Evolutionary conservation across 2,797 vertebrate genomes (phyloP), one percentile per base, ranked within the genome.

Genomic region (Brotula barbata): DNA sequence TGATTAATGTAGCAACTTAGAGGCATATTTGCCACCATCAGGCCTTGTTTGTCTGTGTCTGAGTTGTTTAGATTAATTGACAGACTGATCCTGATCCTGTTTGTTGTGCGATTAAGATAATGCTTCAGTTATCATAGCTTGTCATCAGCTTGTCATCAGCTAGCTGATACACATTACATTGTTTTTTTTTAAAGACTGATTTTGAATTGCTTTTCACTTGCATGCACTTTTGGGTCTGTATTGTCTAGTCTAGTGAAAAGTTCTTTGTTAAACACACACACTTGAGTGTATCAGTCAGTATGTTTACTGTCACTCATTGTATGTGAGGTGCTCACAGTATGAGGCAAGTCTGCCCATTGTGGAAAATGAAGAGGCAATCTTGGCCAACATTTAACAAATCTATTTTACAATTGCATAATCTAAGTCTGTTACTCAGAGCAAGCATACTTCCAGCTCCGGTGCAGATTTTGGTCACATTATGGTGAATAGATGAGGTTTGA

Each of bases 1-100:
- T 73, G 58, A 53, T 47, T 49, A 49, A 50, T 46, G 58, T 40
- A 58, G n/a, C 37, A 44, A 43, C 48, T 63, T 22, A 20, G 34
- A 54, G 57, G 57, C 41, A 21, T 31, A 22, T 36, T 43, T 42
- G 36, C 42, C 51, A 44, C 48, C 53, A 21, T 49, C 47, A 61
- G 49, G 51, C 16, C 6, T 10, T 15, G 31, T 31, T 25, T 51
- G 47, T 58, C 47, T 23, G 47, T 40, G 33, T 40, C 40, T 41
- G 21, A 61, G 51, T 41, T 16, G 19, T 16, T 55, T 15, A 6
- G 16, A 62, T 52, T 41, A 43, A 48, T 67, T 19, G 54, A n/a
- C 48, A 9, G 12, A 15, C 36, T 19, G 45, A 46, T 50, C 37
- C 39, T 19, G 20, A n/a, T n/a, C n/a, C n/a, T 48, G 13, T 37